Evolutionary conservation across 2,888 invertebrate species (phyloP), one percentile per base, ranked within the genome.

Genomic region (Prionchulus punctatus): DNA sequence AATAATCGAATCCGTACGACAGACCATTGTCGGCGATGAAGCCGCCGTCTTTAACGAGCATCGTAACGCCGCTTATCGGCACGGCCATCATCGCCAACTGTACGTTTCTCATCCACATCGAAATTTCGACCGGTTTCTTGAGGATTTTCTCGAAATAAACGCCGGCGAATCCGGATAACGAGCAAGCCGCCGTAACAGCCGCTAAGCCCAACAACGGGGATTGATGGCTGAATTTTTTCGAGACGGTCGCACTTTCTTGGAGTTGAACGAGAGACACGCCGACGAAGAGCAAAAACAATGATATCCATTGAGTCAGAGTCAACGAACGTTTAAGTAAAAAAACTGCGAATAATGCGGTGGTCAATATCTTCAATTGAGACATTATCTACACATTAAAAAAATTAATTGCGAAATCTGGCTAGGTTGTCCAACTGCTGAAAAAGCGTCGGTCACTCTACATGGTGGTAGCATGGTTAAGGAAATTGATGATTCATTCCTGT

Each of bases 101-200:
- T 0, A 99, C 86, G 74, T 99, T 98, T 65, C 98, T 79, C 83
- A 98, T 86, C 96, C 98, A 99, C 1, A 81, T 72, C 1, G 78
- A 77, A 62, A 91, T 83, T 62, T 87, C 85, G 1, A 87, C 85
- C 43, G 43, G 26, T n/a, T 72, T 71, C 62, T 94, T 94, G 0
- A 94, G 78, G 65, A 94, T 89, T 77, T 91, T 92, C 72, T 94
- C 94, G 72, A 94, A 92, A 72, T 88, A 94, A 59, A 94, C 86
- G 30, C 92, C 92, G 27, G 91, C 91, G 73, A 92, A 91, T 1
- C 92, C 94, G 2, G 91, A 91, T 63, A 92, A 78, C 60, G 86
- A 81, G 67, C 91, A 91, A 0, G 90, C 88, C 2, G 81, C 80
- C 25, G 90, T 70, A 0, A 87, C 89, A 2, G 88, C 83, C 62